These are phyloP conservation scores for Lithophane semibrunnea DNA, from an alignment of 2,888 invertebrate species.

Conservation along the genomic window DNA sequence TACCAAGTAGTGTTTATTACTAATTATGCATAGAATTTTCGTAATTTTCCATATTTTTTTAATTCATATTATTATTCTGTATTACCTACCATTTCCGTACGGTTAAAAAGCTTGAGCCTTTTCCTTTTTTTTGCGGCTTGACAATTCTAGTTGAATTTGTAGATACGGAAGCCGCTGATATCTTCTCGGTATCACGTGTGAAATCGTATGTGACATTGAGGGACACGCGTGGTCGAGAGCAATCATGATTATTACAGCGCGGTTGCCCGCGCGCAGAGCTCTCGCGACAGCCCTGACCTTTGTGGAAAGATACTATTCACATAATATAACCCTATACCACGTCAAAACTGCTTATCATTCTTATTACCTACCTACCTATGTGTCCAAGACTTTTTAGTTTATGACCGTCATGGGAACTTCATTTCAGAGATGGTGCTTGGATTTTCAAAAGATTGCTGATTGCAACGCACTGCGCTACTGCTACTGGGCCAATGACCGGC, in stretches of 20 bases:
- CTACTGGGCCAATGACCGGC: background rate
- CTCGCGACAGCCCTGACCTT: conserved; percentile 40
- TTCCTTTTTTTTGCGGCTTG: too few relatives aligned
- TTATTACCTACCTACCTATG: background rate
- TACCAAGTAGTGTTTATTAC: too few relatives aligned
- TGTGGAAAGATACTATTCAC: conserved; percentile 29
- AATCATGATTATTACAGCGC: conserved; percentile 24
- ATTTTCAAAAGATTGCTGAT: background rate
- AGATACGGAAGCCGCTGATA: background rate
- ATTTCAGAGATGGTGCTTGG: background rate
- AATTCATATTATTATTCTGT: too few relatives aligned
- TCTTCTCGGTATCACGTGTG: conserved; percentile 9
- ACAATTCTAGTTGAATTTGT: background rate
- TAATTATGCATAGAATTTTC: too few relatives aligned
- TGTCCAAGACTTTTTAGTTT: background rate
- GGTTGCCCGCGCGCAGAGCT: conserved; percentile 5
- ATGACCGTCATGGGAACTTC: background rate
- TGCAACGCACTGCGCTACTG: background rate
- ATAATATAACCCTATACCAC: too few relatives aligned
- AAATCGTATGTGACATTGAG: conserved; percentile 10
- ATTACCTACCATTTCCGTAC: background rate
- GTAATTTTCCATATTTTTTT: too few relatives aligned
- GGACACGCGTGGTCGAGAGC: conserved; percentile 22
- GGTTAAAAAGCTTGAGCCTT: background rate
- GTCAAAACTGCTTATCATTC: background rate